Evolutionary conservation across 2,888 invertebrate species (phyloP).

Genomic region (Drosophila antonietae): DNA sequence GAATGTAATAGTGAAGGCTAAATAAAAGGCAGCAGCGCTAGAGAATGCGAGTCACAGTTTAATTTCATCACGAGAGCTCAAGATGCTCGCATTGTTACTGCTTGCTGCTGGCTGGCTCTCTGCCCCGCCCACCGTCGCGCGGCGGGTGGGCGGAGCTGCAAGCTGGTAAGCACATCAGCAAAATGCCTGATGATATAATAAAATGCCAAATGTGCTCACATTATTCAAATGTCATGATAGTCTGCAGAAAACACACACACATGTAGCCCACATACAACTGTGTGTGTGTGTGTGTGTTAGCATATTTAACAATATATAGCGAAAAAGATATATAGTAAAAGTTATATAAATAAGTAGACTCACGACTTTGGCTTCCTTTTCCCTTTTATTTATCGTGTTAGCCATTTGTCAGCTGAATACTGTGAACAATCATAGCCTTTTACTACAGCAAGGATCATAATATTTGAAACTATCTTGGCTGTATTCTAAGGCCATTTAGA

Average conservation of each 20-base stretch:
- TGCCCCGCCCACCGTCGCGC: no score
- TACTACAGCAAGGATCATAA: background rate
- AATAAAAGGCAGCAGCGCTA: conserved; percentile 52
- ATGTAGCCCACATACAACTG: conserved; percentile 9
- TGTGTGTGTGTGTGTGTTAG: background rate
- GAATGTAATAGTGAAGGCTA: conserved; percentile 63
- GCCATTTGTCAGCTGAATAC: conserved; percentile 4
- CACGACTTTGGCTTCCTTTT: no score
- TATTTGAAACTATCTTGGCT: background rate
- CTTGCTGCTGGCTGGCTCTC: conserved; percentile 9
- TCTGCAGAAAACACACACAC: conserved; percentile 31
- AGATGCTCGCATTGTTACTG: conserved; percentile 24
- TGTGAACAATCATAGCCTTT: background rate
- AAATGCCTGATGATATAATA: conserved; percentile 77
- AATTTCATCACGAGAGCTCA: conserved; percentile 66
- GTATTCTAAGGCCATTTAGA: background rate
- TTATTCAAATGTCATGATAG: conserved; percentile 78
- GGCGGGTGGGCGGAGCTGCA: background rate
- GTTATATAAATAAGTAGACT: conserved; percentile 7
- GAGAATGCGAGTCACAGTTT: conserved; percentile 60
- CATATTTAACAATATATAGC: conserved; percentile 5
- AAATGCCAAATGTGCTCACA: conserved; percentile 76
- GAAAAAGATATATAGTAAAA: conserved; percentile 6
- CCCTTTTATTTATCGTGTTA: background rate
- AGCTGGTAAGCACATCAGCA: conserved; percentile 60